Conservation (phyloP, 2,888 invertebrate species). For the Hyalella azteca region DNA sequence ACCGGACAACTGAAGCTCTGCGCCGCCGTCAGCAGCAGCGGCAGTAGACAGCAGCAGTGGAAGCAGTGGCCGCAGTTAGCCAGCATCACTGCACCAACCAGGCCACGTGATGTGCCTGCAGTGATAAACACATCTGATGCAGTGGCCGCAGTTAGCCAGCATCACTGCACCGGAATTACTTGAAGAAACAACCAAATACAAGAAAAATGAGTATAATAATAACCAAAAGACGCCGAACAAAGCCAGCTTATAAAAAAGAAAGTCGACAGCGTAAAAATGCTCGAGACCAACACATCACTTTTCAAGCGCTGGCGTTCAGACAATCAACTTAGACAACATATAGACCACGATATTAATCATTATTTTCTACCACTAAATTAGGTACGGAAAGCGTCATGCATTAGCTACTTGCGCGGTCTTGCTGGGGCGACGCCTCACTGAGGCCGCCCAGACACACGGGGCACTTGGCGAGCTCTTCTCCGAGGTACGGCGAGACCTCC, state of each 20-base stretch:
- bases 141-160: not conserved
- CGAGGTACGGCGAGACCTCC: not conserved
- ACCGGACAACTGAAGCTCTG: not conserved
- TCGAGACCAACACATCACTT: not conserved
- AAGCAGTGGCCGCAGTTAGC: conserved; percentile 24
- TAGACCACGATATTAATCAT: not conserved
- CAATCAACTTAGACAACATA: not conserved
- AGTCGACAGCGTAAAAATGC: not conserved
- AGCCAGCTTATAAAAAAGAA: not conserved
- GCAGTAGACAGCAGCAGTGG: conserved; percentile 1
- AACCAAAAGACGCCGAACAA: not conserved
- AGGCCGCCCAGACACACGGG: not conserved
- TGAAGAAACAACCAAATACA: not conserved
- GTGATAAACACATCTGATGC: not conserved
- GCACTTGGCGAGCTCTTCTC: not conserved
- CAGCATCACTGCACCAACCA: not conserved
- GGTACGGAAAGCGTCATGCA: not conserved
- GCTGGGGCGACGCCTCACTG: not conserved
- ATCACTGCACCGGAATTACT: not conserved
- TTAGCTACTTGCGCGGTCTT: not conserved
- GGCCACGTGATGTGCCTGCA: conserved; percentile 13
- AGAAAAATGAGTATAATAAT: not conserved
- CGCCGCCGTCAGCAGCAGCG: not conserved
- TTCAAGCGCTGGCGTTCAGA: not conserved
- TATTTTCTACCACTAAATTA: not conserved